phyloP scores from a whole-genome alignment of 2,888 invertebrate species.

The Callyntrura sp. region DNA sequence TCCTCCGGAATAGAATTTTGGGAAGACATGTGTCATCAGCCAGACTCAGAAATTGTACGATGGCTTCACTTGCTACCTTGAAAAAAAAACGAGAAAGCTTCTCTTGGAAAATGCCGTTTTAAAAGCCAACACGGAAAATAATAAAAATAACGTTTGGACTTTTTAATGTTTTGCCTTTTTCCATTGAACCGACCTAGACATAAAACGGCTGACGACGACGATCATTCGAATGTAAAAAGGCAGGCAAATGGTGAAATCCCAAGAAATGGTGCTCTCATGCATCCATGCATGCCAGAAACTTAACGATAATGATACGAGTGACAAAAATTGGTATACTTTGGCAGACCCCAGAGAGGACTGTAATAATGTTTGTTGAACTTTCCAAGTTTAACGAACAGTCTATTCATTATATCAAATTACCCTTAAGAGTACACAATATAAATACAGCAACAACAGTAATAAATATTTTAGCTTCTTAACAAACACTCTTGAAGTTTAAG shows the following conservation, averaged over 20 bases:
- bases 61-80: slow-evolving; percentile 81
- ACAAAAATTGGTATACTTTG: background rate
- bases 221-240: background rate
- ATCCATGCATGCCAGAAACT: background rate
- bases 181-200: background rate
- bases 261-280: background rate
- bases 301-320: background rate
- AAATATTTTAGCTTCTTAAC: slow-evolving; percentile 23
- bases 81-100: slow-evolving; percentile 37
- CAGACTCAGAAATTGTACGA: slow-evolving; percentile 80
- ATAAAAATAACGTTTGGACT: background rate
- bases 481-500: background rate
- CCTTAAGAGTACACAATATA: background rate
- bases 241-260: background rate
- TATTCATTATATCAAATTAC: slow-evolving; percentile 3
- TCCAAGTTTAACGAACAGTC: background rate
- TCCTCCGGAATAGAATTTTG: slow-evolving; percentile 82
- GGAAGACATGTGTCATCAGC: slow-evolving; percentile 84
- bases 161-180: background rate
- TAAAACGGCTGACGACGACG: background rate
- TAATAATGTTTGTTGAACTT: slow-evolving; percentile 22
- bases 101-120: background rate
- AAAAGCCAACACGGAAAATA: background rate
- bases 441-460: background rate
- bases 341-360: background rate